A percentile compares a stretch with the other conserved stretches of the same genome.
Conservation (phyloP, 2,888 invertebrate species). For the Eumacrocentrus americanus region DNA sequence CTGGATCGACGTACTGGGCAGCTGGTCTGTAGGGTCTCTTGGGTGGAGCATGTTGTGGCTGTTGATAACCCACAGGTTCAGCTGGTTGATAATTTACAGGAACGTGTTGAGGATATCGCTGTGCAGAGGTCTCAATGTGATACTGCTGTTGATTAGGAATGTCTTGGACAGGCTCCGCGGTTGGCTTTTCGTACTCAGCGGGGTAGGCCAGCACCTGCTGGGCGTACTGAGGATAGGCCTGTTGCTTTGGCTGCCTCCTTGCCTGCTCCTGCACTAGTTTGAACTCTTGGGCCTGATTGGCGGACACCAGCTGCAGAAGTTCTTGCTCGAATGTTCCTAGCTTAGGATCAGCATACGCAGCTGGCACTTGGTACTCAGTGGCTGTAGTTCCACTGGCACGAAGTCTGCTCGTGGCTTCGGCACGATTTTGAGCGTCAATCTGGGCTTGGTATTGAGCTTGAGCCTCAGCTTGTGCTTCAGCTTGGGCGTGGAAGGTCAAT, state of each 20-base stretch:
- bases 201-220: slow-evolving; percentile 47
- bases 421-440: slow-evolving; percentile 47
- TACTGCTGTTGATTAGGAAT: slow-evolving; percentile 48
- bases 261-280: slow-evolving; percentile 44
- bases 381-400: slow-evolving; percentile 41
- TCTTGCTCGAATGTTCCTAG: slow-evolving; percentile 57
- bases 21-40: slow-evolving; percentile 43
- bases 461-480: slow-evolving; percentile 48
- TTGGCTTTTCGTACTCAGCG: slow-evolving; percentile 43
- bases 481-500: slow-evolving; percentile 48
- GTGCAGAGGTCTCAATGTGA: slow-evolving; percentile 53
- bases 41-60: slow-evolving; percentile 32
- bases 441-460: slow-evolving; percentile 49
- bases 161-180: slow-evolving; percentile 34
- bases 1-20: slow-evolving; percentile 42
- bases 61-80: slow-evolving; percentile 19
- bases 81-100: slow-evolving; percentile 38
- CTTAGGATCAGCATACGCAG: slow-evolving; percentile 47
- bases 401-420: slow-evolving; percentile 45
- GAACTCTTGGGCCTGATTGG: slow-evolving; percentile 56
- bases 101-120: slow-evolving; percentile 42
- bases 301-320: slow-evolving; percentile 52
- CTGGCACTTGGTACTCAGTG: slow-evolving; percentile 44
- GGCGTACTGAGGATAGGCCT: slow-evolving; percentile 42
- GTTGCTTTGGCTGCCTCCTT: slow-evolving; percentile 37